Evolutionary conservation across 2,797 vertebrate genomes (phyloP), one percentile per base, ranked within the genome.

Genomic region (Thalassophryne amazonica): DNA sequence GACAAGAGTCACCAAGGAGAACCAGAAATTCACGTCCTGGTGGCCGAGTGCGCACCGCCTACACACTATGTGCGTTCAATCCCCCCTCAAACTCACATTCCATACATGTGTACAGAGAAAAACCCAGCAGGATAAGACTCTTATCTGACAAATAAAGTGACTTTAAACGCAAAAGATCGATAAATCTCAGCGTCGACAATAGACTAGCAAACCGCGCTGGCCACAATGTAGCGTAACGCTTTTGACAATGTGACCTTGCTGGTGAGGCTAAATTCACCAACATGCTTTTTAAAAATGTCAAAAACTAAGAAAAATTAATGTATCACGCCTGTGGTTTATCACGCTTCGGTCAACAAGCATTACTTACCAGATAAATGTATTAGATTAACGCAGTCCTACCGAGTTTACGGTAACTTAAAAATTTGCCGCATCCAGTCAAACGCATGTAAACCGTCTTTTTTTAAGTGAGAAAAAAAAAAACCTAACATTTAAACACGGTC

Each of bases 11-110:
- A 6, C 16, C 20, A 23, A 41, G 34, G 19, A 9, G 29, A 36
- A 76, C 64, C 60, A 53, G 76, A 60, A 73, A 80, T 65, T 51
- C 55, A 52, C 67, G 53, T 66, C 64, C 29, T 23, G 39, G 22
- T 2, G 17, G 35, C 30, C 23, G 21, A 25, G 27, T 7, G 36
- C 3, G 27, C 2, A 12, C 1, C 16, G 30, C 8, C 8, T 4
- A 7, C 25, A 23, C 34, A 40, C 52, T n/a, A n/a, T n/a, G n/a
- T n/a, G n/a, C 37, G 24, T 41, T 54, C 13, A 18, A n/a, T n/a
- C 39, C 13, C 5, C 2, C 3, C 13, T n/a, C 23, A 2, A 9
- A 2, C 12, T 24, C 4, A 15, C n/a, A 11, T 7, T 1, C 8
- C 8, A 27, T 9, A 12, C 11, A 32, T 36, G 6, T 28, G 6